Base-by-base conservation (phyloP, 2,113 vertebrate genomes). In the Neopipo cinnamomea region DNA sequence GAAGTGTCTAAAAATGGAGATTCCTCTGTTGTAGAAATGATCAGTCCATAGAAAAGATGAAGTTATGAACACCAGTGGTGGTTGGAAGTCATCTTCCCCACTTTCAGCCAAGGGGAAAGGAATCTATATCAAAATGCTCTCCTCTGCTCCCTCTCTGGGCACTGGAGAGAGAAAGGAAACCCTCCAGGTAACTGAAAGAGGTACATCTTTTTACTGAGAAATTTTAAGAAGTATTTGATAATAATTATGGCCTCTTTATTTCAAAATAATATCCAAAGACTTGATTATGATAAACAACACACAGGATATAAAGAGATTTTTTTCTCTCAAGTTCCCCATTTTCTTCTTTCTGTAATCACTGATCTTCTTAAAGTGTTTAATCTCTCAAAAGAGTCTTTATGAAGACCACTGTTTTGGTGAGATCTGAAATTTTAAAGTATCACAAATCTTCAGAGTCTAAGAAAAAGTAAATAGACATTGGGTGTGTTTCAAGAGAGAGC, bases 61-160 rank as follows among this genome's bases (percentile, higher is more conserved):
- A 0, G 0, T 30, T 41, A 50, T 8, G 13, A 39, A 62, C 20
- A 17, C 18, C 18, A 61, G 27, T 2, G 14, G 5, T 61, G 30
- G 4, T 0, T 65, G 24, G 22, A 17, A 65, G 14, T 33, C 35
- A 53, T 25, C 25, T 56, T 85, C 14, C 4, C 30, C 61, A 2
- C 20, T 49, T 87, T 67, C 46, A 59, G 59, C 6, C 33, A 33
- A 59, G 10, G 8, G 9, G 33, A 72, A 70, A 75, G 25, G 21
- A 44, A 52, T 31, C 12, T 68, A 39, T 6, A 12, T 16, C 44
- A 20, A 91, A 85, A n/a, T 37, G 0, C 35, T 56, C 15, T 49
- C 2, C 4, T 59, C 23, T 91, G 22, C 17, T 84, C 8, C 13
- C 8, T 56, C 27, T 82, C 19, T 73, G 49, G 24, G 42, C 56